These are phyloP conservation scores for Dendrolimus pini DNA, from an alignment of 2,888 invertebrate genomes.

Conservation along the genomic window DNA sequence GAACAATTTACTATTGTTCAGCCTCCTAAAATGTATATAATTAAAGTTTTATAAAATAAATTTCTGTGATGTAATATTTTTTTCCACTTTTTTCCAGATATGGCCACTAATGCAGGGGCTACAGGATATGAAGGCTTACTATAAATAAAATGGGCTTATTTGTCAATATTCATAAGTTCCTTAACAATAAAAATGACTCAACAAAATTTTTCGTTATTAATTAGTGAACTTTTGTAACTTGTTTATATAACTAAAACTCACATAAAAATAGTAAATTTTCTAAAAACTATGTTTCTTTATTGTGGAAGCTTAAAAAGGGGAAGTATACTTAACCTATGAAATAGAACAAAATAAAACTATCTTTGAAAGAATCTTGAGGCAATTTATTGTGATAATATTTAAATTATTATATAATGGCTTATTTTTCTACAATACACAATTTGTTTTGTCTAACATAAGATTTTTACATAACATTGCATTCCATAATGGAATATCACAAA, in stretches of 20 bases:
- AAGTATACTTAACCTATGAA: not conserved
- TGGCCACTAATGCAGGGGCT: conserved; percentile 52
- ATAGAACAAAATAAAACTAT: conserved; percentile 19
- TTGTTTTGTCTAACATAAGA: conserved; percentile 28
- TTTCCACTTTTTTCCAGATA: conserved; percentile 54
- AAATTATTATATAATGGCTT: conserved; percentile 41
- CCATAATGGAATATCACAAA: conserved; percentile 44
- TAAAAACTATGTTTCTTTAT: conserved; percentile 41
- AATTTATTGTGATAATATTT: conserved; percentile 51
- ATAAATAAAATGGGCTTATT: conserved; percentile 34
- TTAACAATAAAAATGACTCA: conserved; percentile 27
- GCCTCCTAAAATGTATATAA: not conserved
- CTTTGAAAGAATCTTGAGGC: conserved; percentile 43
- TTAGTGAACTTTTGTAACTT: conserved; percentile 37
- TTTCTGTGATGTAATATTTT: not conserved
- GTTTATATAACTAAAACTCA: conserved; percentile 28
- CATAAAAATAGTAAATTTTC: conserved; percentile 49
- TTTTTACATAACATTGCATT: conserved; percentile 28
- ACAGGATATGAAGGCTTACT: not conserved
- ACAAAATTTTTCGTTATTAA: conserved; percentile 54
- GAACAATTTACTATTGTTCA: too few species aligned
- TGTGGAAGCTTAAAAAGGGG: conserved; percentile 11
- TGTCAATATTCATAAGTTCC: conserved; percentile 55
- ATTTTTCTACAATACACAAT: conserved; percentile 45
- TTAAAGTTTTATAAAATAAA: too few species aligned